A percentile compares a stretch with the other conserved stretches of the same genome.
Conservation (phyloP, 1,140 invertebrate genomes). For the Drosophila chauvacae region DNA sequence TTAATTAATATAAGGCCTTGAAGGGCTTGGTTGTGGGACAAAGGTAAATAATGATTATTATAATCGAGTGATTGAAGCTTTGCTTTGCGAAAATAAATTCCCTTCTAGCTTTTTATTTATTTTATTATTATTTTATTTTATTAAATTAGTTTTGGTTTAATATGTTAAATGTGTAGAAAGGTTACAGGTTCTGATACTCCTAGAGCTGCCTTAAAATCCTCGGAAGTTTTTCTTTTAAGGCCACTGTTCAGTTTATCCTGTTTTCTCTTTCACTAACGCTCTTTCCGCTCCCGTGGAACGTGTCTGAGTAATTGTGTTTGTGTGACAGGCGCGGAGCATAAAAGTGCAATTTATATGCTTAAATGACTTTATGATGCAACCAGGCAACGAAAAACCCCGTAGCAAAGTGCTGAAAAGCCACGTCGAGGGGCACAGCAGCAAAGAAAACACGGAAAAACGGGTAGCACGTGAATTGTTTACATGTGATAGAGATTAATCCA, state of each 20-base stretch:
- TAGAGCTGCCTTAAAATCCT: not conserved
- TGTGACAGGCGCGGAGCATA: slow-evolving; percentile 61
- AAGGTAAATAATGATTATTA: not conserved
- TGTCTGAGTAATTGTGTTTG: slow-evolving; percentile 70
- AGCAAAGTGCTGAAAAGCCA: slow-evolving; percentile 39
- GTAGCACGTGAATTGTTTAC: slow-evolving; percentile 56
- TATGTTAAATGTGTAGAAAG: not conserved
- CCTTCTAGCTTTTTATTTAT: not conserved
- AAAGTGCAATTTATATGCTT: slow-evolving; percentile 82
- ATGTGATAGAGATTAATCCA: slow-evolving; percentile 72
- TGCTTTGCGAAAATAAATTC: not conserved
- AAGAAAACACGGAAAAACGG: slow-evolving; percentile 14
- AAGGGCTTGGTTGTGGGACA: not conserved
- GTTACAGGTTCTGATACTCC: not conserved
- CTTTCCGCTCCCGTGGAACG: slow-evolving; percentile 25
- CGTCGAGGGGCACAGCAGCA: slow-evolving; percentile 21
- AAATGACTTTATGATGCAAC: slow-evolving; percentile 80
- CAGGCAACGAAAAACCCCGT: slow-evolving; percentile 15
- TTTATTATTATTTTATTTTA: not conserved
- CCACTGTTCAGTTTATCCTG: not conserved
- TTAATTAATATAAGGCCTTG: not conserved
- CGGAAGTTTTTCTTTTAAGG: not conserved
- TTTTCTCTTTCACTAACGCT: slow-evolving; percentile 19
- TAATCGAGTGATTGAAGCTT: not conserved
- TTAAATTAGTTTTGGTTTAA: not conserved